Conservation (phyloP, 2,113 vertebrate genomes). For the Natator depressus region DNA sequence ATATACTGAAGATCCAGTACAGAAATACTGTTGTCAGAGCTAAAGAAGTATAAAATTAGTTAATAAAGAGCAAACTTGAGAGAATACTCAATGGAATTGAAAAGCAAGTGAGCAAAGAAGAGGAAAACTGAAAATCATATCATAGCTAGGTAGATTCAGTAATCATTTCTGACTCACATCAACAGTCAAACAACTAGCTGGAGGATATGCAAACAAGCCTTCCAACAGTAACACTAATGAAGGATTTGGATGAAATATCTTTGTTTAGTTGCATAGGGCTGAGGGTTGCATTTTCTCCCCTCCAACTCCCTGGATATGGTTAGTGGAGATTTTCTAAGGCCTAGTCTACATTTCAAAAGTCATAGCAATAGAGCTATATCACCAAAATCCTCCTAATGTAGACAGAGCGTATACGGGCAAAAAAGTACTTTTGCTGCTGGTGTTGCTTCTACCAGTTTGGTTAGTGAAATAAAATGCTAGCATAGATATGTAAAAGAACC, state of each 20-base stretch:
- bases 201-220: not conserved
- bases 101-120: not conserved
- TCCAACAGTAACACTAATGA: not conserved
- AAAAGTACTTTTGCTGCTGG: not conserved
- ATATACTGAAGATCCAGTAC: fast-evolving
- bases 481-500: not conserved
- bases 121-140: not conserved
- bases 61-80: not conserved
- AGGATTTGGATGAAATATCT: not conserved
- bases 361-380: not conserved
- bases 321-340: not conserved
- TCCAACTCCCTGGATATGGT: not conserved
- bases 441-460: not conserved
- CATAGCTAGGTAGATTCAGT: not conserved
- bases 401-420: not conserved
- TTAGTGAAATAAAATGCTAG: fast-evolving
- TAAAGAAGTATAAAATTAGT: not conserved
- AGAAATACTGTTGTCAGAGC: not conserved
- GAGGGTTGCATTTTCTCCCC: not conserved
- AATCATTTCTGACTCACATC: not conserved
- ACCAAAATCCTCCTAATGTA: not conserved
- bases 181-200: not conserved
- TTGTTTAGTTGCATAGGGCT: not conserved
- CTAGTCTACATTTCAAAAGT: not conserved
- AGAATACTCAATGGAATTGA: not conserved